phyloP scores from a whole-genome alignment of 2,113 vertebrate genomes.

The Gila orcuttii region DNA sequence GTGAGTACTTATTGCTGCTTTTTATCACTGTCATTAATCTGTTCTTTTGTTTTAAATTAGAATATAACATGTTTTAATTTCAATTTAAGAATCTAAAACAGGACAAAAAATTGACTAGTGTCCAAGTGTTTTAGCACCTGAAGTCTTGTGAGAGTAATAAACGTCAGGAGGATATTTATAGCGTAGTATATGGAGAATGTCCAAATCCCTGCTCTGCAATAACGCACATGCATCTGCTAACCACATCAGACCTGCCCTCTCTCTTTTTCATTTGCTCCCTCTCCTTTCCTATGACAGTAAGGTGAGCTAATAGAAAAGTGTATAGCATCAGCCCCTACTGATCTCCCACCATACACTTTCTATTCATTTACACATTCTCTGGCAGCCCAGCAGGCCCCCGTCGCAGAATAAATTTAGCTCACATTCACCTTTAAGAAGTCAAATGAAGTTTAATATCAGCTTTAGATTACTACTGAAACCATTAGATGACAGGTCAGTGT shows the following conservation, averaged over 20 bases:
- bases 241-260: slow-evolving; percentile 78
- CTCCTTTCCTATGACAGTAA: slow-evolving; percentile 57
- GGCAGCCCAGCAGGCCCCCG: slow-evolving; percentile 38
- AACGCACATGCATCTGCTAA: slow-evolving; percentile 91
- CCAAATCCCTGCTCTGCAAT: slow-evolving; percentile 88
- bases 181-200: slow-evolving; percentile 90
- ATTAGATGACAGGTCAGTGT: not conserved
- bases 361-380: slow-evolving; percentile 70
- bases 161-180: slow-evolving; percentile 95
- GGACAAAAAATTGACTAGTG: slow-evolving; percentile 67
- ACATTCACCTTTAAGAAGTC: slow-evolving; percentile 59
- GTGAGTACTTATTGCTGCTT: not conserved
- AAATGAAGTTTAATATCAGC: slow-evolving; percentile 21
- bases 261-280: slow-evolving; percentile 38
- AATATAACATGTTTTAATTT: slow-evolving; percentile 40
- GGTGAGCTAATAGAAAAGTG: slow-evolving; percentile 80
- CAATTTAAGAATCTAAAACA: slow-evolving; percentile 61
- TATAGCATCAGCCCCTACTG: slow-evolving; percentile 64
- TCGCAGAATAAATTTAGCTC: slow-evolving; percentile 53
- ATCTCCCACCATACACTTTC: slow-evolving; percentile 65
- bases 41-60: slow-evolving; percentile 10
- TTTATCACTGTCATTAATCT: not conserved
- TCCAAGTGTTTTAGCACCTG: slow-evolving; percentile 95
- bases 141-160: slow-evolving; percentile 92
- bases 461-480: not conserved